These are phyloP conservation scores for Mastigias papua DNA, from an alignment of 30 jellyfish, hydroid and myxozoan genomes.

Conservation along the genomic window DNA sequence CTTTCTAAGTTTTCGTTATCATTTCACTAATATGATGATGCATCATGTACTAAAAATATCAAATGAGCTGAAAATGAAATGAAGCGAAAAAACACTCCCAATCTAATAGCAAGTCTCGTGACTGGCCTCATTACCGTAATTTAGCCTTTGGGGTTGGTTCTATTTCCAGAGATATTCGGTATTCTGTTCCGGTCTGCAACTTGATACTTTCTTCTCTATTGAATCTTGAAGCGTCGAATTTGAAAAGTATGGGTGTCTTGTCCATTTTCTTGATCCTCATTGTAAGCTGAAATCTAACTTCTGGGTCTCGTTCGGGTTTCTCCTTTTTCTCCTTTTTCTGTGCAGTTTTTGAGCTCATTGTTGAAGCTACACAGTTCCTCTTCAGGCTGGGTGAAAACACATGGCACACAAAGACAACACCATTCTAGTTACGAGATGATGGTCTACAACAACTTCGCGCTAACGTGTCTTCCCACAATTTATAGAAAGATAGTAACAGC, in stretches of 20 bases:
- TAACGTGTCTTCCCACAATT: background rate
- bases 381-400: background rate
- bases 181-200: conserved; percentile 47
- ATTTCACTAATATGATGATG: no score
- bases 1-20: no score
- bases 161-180: conserved; percentile 62
- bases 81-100: background rate
- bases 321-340: conserved; percentile 26
- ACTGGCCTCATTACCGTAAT: conserved; percentile 50
- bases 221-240: conserved; percentile 84
- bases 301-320: conserved; percentile 43
- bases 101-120: background rate
- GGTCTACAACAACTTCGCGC: background rate
- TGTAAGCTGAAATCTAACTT: conserved; percentile 3
- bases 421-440: background rate
- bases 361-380: background rate
- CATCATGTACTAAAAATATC: no score
- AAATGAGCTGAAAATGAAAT: background rate
- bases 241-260: conserved; percentile 63
- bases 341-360: conserved; percentile 11
- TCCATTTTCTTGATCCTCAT: conserved; percentile 50
- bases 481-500: conserved; percentile 12
- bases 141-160: conserved; percentile 63
- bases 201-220: conserved; percentile 61
- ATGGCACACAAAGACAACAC: background rate